Conservation (phyloP, 2,888 invertebrate species). For the Leptinotarsa juncta region DNA sequence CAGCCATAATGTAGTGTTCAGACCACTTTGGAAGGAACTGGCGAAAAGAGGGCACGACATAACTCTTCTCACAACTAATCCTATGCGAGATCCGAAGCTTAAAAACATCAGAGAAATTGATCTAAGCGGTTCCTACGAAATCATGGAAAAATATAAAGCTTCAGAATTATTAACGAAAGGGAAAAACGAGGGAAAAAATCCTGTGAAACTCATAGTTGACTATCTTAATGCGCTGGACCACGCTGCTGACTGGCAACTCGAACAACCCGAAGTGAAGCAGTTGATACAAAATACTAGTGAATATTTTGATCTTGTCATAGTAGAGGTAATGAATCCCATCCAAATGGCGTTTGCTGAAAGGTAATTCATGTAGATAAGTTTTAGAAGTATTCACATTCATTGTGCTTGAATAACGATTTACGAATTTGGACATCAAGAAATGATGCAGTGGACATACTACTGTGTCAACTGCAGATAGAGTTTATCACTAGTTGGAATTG, state of each 20-base stretch:
- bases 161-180: conserved; percentile 33
- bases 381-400: too few species aligned
- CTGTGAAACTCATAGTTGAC: not conserved
- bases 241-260: conserved; percentile 45
- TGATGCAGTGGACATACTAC: too few species aligned
- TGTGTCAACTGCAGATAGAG: too few species aligned
- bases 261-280: conserved; percentile 48
- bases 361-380: conserved; percentile 7
- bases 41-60: conserved; percentile 45
- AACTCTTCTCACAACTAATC: conserved; percentile 47
- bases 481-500: too few species aligned
- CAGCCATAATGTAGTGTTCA: conserved; percentile 48
- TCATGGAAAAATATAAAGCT: conserved; percentile 32
- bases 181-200: conserved; percentile 7
- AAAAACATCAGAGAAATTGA: conserved; percentile 43
- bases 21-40: conserved; percentile 46
- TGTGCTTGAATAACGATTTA: too few species aligned
- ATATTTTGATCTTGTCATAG: conserved; percentile 56
- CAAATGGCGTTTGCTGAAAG: conserved; percentile 52
- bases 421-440: too few species aligned
- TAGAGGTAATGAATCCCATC: conserved; percentile 51
- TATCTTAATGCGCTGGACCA: conserved; percentile 30
- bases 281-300: conserved; percentile 59
- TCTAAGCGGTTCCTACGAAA: conserved; percentile 39
- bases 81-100: conserved; percentile 35